Base-by-base conservation (phyloP, 92 coral and sea anemone species). In the Phenganax marumi region DNA sequence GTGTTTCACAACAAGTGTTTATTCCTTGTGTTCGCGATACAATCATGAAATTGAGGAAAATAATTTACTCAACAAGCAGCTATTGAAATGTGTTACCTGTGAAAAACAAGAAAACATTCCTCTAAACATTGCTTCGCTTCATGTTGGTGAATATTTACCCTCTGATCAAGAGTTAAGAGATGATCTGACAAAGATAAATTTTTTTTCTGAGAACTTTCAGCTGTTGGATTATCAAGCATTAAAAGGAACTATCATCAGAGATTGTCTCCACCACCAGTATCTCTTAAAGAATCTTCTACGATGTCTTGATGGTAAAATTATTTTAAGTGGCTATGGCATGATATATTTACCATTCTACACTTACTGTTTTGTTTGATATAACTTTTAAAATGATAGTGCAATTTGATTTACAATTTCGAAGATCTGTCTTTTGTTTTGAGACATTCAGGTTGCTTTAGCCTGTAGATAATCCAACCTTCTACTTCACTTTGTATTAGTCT, bases 261-360 rank as follows among this genome's bases (percentile, higher is more conserved):
- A 78, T 50, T 78, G 83, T 57, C 73, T 46, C 52, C 53, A 78
- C 25, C 46, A 63, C 21, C 72, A 43, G n/a, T 22, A 78, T 78
- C 25, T 78, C 12, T 60, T 78, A 72, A 78, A 78, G 16, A 43
- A 39, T 48, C 83, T 78, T 19, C 60, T 78, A 17, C 50, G 83
- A 16, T 78, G 71, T 62, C 73, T 78, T 14, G 83, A 78, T 57
- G 73, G 83, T 78, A 78, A 78, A 16, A 68, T 68, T 68, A 33
- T 2, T 33, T 33, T 33, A 33, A 33, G 43, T 33, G 43, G 3
- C 2, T 33, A 5, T 33, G 43, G 43, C 43, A 33, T 33, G 43
- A 33, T 1, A 33, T 1, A 1, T 33, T 33, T 33, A 5, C 5
- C 43, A 33, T 2, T 33, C 43, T 33, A 33, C 43, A 33, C 43